phyloP scores from a whole-genome alignment of 2,888 invertebrate genomes.

The Erebia palarica region DNA sequence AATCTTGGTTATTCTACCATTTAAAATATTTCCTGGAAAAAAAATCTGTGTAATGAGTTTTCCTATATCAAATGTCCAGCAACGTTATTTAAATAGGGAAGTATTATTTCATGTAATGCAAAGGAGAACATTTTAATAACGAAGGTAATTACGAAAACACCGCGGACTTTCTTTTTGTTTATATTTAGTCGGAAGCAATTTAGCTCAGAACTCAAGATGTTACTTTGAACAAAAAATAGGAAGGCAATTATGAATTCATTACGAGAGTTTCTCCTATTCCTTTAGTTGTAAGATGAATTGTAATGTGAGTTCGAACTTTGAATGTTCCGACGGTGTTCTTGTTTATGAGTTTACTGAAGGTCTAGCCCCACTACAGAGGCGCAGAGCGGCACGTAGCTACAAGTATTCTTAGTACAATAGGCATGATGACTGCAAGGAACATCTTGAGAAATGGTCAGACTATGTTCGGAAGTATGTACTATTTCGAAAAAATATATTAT shows the following conservation, averaged over 20 bases:
- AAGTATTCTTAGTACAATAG: no score
- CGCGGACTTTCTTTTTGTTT: slow-evolving; percentile 34
- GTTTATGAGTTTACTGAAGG: no score
- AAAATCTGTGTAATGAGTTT: slow-evolving; percentile 2
- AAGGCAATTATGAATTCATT: slow-evolving; percentile 41
- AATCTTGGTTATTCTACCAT: neutral
- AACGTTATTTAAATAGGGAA: slow-evolving; percentile 14
- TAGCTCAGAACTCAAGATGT: slow-evolving; percentile 36
- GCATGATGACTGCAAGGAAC: no score
- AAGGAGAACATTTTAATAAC: slow-evolving; percentile 37
- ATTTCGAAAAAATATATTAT: no score
- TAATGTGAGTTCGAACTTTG: neutral
- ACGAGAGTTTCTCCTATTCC: slow-evolving; percentile 27
- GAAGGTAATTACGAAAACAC: slow-evolving; percentile 39
- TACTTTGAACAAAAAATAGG: slow-evolving; percentile 36
- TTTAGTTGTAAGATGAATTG: slow-evolving; percentile 9
- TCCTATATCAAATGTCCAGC: slow-evolving; percentile 16
- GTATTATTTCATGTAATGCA: slow-evolving; percentile 27
- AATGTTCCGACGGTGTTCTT: neutral
- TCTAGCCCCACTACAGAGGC: no score
- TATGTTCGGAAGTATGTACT: no score
- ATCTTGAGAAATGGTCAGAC: no score
- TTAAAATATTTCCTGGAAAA: neutral
- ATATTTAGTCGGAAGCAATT: slow-evolving; percentile 34
- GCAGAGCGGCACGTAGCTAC: no score